Evolutionary conservation across 2,888 invertebrate species (phyloP).

Genomic region (Synergus gifuensis): DNA sequence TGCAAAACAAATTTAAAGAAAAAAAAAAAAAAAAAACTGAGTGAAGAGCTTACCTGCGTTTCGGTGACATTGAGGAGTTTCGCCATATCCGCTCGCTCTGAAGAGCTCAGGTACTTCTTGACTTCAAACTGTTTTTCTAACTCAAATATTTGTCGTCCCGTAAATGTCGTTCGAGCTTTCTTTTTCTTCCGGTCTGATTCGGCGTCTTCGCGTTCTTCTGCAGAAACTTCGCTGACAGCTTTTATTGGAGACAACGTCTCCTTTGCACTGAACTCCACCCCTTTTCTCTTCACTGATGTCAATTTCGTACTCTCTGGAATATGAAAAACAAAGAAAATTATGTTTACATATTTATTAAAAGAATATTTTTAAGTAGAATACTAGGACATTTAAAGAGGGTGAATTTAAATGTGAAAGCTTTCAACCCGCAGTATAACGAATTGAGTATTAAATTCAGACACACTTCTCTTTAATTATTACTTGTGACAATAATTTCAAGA

Average conservation of each 20-base stretch:
- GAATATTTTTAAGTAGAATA: neutral
- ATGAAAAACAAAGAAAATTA: conserved; percentile 39
- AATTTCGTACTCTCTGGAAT: conserved; percentile 61
- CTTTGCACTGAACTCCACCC: conserved; percentile 64
- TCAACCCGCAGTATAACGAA: too few species aligned
- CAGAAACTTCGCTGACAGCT: conserved; percentile 60
- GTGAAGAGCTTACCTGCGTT: conserved; percentile 87
- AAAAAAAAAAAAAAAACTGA: neutral
- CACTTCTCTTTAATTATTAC: too few species aligned
- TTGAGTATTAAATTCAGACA: too few species aligned
- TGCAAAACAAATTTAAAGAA: neutral
- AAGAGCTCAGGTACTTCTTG: conserved; percentile 97
- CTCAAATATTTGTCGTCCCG: conserved; percentile 97
- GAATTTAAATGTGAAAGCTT: neutral
- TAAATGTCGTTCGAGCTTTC: conserved; percentile 96
- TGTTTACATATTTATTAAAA: neutral
- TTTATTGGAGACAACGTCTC: conserved; percentile 66
- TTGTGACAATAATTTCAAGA: too few species aligned
- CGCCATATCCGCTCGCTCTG: conserved; percentile 96
- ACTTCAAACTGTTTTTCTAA: conserved; percentile 97
- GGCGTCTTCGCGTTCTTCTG: conserved; percentile 79
- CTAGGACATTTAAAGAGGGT: neutral
- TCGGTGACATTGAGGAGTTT: conserved; percentile 96
- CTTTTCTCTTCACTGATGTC: conserved; percentile 68
- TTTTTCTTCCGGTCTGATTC: conserved; percentile 83